These are phyloP conservation scores for Drosophila murphyi DNA, from an alignment of 1,140 invertebrate genomes.

Conservation along the genomic window DNA sequence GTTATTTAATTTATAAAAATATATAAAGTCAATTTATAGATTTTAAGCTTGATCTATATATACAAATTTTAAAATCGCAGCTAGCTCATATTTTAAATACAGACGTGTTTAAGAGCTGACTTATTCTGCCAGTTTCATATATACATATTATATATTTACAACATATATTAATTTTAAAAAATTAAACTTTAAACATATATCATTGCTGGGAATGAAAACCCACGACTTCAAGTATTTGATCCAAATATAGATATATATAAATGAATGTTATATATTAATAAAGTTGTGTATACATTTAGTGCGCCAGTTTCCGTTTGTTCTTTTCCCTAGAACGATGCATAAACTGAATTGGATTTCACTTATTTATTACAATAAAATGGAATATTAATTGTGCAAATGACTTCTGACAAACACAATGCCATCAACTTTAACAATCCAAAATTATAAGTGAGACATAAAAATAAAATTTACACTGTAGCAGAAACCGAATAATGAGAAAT, in stretches of 20 bases:
- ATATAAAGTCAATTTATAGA: too few relatives aligned
- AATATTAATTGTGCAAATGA: constrained; percentile 69
- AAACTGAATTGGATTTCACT: constrained; percentile 64
- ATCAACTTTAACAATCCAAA: constrained; percentile 58
- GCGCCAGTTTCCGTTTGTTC: neutral
- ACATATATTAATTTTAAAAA: neutral
- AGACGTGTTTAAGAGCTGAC: neutral
- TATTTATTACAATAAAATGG: constrained; percentile 60
- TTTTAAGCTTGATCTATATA: too few relatives aligned
- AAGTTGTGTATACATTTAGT: neutral
- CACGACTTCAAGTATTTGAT: too few relatives aligned
- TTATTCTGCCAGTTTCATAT: neutral
- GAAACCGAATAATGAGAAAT: neutral
- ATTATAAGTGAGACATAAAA: neutral
- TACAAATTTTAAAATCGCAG: neutral
- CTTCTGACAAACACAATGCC: constrained; percentile 45
- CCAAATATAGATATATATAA: too few relatives aligned
- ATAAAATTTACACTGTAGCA: neutral
- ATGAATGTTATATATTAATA: neutral
- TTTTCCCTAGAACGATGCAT: constrained; percentile 24
- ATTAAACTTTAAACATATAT: neutral
- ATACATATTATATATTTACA: constrained; percentile 15
- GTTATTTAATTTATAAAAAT: neutral
- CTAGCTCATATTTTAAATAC: neutral
- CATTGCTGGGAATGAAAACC: too few relatives aligned